phyloP scores from a whole-genome alignment of 2,888 invertebrate genomes.

The Gisinianus flammeolus region DNA sequence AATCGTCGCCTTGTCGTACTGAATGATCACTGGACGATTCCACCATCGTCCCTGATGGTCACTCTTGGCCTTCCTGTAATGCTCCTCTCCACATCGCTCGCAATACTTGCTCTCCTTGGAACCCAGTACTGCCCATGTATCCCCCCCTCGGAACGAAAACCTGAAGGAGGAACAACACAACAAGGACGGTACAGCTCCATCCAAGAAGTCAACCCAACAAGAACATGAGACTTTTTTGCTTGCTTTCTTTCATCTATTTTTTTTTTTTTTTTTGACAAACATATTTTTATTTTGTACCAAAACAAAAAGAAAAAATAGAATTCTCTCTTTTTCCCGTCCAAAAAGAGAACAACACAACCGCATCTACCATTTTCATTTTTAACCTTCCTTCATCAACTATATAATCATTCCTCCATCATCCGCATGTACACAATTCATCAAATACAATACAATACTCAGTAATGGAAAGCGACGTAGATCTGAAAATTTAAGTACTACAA shows the following conservation, averaged over 20 bases:
- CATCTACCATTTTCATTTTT: background rate
- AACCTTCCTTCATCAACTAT: background rate
- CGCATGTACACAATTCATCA: background rate
- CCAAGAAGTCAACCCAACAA: slow-evolving; percentile 26
- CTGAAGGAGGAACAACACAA: slow-evolving; percentile 21
- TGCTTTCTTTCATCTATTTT: too few species aligned
- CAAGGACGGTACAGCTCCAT: slow-evolving; percentile 38
- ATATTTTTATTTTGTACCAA: background rate
- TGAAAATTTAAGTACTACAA: too few species aligned
- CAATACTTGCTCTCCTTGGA: slow-evolving; percentile 23
- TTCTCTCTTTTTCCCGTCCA: background rate
- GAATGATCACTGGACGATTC: slow-evolving; percentile 23
- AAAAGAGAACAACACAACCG: background rate
- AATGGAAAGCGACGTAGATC: background rate
- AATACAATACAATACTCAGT: background rate
- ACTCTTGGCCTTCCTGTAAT: slow-evolving; percentile 36
- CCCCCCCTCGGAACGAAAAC: slow-evolving; percentile 23
- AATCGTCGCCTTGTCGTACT: slow-evolving; percentile 34
- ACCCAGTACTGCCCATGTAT: slow-evolving; percentile 35
- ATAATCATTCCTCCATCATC: background rate
- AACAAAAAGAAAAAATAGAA: background rate
- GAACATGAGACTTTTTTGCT: background rate
- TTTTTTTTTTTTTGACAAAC: too few species aligned
- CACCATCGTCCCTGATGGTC: slow-evolving; percentile 20
- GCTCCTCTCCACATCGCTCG: slow-evolving; percentile 24